A percentile compares a stretch with the other conserved stretches of the same genome.
Evolutionary conservation across 2,888 invertebrate species (phyloP).

Genomic region (Charanyca ferruginea): DNA sequence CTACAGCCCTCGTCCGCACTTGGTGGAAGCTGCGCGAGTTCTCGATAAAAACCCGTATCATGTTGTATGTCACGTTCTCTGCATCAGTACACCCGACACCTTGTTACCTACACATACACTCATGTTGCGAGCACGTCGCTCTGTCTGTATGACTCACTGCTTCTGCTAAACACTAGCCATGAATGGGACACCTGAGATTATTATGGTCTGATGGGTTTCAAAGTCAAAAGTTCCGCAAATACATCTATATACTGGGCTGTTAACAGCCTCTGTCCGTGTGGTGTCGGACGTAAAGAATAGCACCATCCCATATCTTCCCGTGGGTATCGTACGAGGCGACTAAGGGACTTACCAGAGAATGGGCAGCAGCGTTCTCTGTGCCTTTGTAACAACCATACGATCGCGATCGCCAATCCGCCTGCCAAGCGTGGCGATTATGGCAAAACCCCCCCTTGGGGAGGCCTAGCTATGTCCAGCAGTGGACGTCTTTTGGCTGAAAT

Average conservation of each 20-base stretch:
- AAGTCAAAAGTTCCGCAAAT: constrained; percentile 4
- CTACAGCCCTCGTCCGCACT: constrained; percentile 15
- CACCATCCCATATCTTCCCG: too few relatives aligned
- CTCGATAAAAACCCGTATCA: constrained; percentile 50
- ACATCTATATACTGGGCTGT: background rate
- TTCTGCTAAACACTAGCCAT: constrained; percentile 9
- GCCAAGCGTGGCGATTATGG: too few relatives aligned
- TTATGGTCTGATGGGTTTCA: background rate
- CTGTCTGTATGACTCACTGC: constrained; percentile 38
- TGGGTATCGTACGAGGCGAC: too few relatives aligned
- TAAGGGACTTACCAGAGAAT: too few relatives aligned
- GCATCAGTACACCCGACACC: constrained; percentile 41
- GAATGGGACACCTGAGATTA: constrained; percentile 18
- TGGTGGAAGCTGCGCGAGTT: constrained; percentile 47
- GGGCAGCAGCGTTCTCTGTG: too few relatives aligned
- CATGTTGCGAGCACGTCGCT: constrained; percentile 14
- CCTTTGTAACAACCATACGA: too few relatives aligned
- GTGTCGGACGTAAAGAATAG: too few relatives aligned
- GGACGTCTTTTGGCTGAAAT: too few relatives aligned
- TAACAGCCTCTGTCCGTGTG: too few relatives aligned
- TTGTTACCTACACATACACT: constrained; percentile 8
- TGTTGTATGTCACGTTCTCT: constrained; percentile 24
- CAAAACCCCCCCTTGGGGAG: too few relatives aligned
- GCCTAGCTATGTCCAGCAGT: too few relatives aligned
- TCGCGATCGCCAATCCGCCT: too few relatives aligned